These are phyloP conservation scores for Neolamprologus falcicula DNA, from an alignment of 2,113 vertebrate species.

Conservation along the genomic window DNA sequence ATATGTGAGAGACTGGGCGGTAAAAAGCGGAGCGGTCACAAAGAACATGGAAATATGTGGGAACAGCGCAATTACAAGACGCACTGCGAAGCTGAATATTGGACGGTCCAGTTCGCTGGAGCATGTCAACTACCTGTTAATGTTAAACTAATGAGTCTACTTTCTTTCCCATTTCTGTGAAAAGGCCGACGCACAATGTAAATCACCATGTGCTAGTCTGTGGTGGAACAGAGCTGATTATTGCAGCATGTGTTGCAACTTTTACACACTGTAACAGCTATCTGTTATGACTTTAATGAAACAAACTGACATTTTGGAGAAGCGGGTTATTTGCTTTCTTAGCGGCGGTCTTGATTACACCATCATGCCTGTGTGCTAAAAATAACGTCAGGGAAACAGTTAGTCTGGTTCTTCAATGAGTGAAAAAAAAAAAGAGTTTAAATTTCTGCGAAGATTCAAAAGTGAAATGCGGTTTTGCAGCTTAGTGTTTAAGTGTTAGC, in stretches of 20 bases:
- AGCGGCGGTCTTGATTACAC: neutral
- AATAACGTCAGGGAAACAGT: neutral
- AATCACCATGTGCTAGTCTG: neutral
- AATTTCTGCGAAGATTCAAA: neutral
- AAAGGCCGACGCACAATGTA: neutral
- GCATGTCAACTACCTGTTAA: slow-evolving; percentile 76
- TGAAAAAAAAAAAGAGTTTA: neutral
- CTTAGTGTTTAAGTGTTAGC: neutral
- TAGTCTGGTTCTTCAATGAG: neutral
- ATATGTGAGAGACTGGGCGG: neutral
- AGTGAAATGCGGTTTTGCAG: neutral
- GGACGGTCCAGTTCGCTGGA: slow-evolving; percentile 64
- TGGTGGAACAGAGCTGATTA: neutral
- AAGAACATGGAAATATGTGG: slow-evolving; percentile 33
- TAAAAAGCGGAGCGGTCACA: slow-evolving; percentile 3
- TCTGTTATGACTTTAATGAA: neutral
- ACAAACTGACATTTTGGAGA: neutral
- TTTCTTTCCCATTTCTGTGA: slow-evolving; percentile 61
- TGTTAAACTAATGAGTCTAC: slow-evolving; percentile 72
- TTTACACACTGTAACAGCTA: neutral
- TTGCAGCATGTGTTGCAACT: neutral
- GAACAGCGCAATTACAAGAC: slow-evolving; percentile 50
- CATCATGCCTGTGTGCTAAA: neutral
- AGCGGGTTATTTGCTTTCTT: neutral
- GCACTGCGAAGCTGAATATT: slow-evolving; percentile 47